phyloP scores from a whole-genome alignment of 35 echinoderm and acorn worm species.

The Apostichopus parvimensis region DNA sequence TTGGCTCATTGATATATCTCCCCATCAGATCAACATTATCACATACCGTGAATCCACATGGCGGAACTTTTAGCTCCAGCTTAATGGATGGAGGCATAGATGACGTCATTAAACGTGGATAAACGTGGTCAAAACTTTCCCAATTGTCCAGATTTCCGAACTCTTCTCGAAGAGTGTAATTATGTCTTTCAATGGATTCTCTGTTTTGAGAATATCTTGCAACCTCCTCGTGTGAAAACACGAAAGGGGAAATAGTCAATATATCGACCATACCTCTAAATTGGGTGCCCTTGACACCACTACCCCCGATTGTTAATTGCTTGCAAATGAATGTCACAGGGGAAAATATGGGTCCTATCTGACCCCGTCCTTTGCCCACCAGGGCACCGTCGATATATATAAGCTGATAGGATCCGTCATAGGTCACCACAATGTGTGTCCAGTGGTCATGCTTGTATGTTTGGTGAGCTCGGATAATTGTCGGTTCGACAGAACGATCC shows the following conservation, averaged over 20 bases:
- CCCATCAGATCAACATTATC: constrained; percentile 70
- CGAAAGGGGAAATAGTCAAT: constrained; percentile 51
- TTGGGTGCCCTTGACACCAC: not conserved
- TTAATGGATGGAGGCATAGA: constrained; percentile 45
- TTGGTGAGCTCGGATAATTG: constrained; percentile 29
- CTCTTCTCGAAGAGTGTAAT: constrained; percentile 48
- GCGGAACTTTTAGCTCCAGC: constrained; percentile 49
- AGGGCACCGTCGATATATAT: constrained; percentile 93
- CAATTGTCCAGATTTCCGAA: constrained; percentile 63
- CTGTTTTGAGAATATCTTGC: constrained; percentile 25
- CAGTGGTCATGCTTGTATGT: constrained; percentile 71
- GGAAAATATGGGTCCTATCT: constrained; percentile 76
- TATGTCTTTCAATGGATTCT: not conserved
- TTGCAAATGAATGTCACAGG: constrained; percentile 69
- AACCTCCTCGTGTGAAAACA: constrained; percentile 56
- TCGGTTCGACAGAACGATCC: constrained; percentile 65
- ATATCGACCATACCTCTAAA: constrained; percentile 77
- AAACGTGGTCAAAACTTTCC: constrained; percentile 49
- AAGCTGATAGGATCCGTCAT: constrained; percentile 67
- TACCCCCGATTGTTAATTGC: constrained; percentile 80
- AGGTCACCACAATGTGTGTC: constrained; percentile 82
- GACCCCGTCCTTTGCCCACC: constrained; percentile 55
- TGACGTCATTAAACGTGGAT: constrained; percentile 44
- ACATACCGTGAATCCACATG: constrained; percentile 86
- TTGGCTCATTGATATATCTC: constrained; percentile 43